A percentile compares a stretch with the other conserved stretches of the same genome.
Conservation (phyloP, 2,113 vertebrate genomes). For the Thermophis baileyi region DNA sequence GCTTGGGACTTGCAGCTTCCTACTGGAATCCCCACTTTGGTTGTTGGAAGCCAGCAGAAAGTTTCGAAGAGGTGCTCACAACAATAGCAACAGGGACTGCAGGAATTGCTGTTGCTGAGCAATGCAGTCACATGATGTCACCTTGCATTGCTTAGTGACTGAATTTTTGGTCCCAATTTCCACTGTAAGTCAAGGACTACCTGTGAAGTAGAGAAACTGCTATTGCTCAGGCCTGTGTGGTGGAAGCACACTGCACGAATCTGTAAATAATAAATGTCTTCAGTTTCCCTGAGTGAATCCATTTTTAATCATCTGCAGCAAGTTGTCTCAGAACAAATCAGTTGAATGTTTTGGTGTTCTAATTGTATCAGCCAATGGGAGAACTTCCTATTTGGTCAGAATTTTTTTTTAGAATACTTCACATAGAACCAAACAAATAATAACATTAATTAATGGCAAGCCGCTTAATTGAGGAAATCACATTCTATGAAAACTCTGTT, state of each 20-base stretch:
- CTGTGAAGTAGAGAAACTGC: neutral
- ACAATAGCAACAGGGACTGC: neutral
- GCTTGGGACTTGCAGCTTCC: neutral
- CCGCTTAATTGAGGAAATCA: neutral
- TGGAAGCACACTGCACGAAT: neutral
- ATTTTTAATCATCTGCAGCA: neutral
- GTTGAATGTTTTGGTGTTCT: neutral
- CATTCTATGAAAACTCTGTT: neutral
- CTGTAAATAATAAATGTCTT: neutral
- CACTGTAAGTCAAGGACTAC: neutral
- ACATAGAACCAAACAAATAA: neutral
- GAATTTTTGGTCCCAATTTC: neutral
- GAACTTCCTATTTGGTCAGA: neutral
- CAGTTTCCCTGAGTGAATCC: neutral
- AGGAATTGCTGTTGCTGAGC: neutral
- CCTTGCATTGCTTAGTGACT: neutral
- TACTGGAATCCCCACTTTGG: neutral
- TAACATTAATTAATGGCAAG: neutral
- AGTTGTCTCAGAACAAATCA: neutral
- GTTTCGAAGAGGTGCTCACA: neutral
- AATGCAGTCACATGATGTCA: neutral
- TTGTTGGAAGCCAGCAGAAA: neutral
- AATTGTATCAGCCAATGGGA: neutral
- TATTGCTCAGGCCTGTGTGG: neutral
- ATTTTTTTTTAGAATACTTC: neutral